Conservation (phyloP, 2,888 invertebrate species). For the Melanargia galathea region DNA sequence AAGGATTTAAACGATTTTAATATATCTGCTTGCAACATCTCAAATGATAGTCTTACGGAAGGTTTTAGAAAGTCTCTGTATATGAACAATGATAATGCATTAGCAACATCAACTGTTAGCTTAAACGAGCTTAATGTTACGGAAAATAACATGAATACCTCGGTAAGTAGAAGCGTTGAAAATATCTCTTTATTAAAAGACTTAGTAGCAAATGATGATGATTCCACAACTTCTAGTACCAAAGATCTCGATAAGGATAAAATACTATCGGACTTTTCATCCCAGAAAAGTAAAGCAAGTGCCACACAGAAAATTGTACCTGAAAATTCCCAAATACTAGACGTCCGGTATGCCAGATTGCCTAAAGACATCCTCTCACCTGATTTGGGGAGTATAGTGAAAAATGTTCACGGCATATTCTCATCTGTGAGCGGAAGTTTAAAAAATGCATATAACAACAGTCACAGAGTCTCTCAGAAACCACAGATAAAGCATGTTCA, state of each 20-base stretch:
- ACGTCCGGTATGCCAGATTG: constrained; percentile 56
- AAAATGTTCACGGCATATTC: constrained; percentile 78
- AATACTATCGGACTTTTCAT: constrained; percentile 62
- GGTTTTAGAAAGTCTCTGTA: constrained; percentile 27
- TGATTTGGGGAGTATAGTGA: constrained; percentile 73
- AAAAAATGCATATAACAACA: constrained; percentile 68
- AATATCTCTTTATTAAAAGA: constrained; percentile 54
- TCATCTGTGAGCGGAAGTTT: constrained; percentile 74
- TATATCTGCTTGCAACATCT: background rate
- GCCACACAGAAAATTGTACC: constrained; percentile 63
- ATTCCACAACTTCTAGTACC: constrained; percentile 40
- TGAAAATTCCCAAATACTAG: constrained; percentile 49
- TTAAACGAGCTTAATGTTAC: constrained; percentile 52
- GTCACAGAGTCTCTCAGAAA: constrained; percentile 59
- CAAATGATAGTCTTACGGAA: constrained; percentile 3
- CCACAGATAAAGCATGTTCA: constrained; percentile 52
- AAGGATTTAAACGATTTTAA: constrained; percentile 3
- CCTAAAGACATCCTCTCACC: constrained; percentile 71
- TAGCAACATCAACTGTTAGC: constrained; percentile 63
- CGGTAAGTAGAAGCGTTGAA: constrained; percentile 67
- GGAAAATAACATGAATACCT: constrained; percentile 48
- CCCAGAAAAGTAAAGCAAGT: constrained; percentile 61
- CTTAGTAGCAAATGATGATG: constrained; percentile 34
- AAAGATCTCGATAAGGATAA: constrained; percentile 60
- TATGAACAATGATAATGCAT: constrained; percentile 43